A percentile compares a stretch with the other conserved stretches of the same genome.
Evolutionary conservation across 2,113 vertebrate species (phyloP).

Genomic region (Petrocephalus zakoni): DNA sequence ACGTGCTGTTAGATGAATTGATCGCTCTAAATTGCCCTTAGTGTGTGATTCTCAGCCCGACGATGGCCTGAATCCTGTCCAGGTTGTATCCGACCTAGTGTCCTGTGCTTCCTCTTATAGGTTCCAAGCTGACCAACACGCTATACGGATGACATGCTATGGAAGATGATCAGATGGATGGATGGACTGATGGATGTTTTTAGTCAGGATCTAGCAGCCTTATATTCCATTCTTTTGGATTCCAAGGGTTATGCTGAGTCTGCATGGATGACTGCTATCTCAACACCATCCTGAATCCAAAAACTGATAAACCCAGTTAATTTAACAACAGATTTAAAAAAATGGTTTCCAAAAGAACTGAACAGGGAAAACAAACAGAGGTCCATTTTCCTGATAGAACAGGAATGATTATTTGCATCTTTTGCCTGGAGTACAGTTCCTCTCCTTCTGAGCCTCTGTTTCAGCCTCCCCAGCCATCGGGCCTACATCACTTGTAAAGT

Average conservation of each 20-base stretch:
- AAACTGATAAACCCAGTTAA: not conserved
- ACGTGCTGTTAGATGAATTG: not conserved
- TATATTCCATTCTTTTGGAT: not conserved
- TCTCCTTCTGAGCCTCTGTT: not conserved
- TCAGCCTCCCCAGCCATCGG: constrained; percentile 33
- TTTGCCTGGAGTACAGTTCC: not conserved
- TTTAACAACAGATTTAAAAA: not conserved
- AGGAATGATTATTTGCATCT: not conserved
- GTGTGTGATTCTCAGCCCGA: not conserved
- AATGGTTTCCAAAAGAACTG: not conserved
- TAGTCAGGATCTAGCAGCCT: not conserved
- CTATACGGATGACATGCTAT: not conserved
- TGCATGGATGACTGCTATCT: not conserved
- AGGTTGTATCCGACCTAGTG: not conserved
- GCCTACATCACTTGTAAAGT: constrained; percentile 46
- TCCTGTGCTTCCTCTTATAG: not conserved
- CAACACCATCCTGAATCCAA: not conserved
- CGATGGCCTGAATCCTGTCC: not conserved
- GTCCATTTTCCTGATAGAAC: not conserved
- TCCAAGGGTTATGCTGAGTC: not conserved
- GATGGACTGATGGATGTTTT: not conserved
- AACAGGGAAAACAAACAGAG: not conserved
- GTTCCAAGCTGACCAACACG: not conserved
- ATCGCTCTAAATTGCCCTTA: not conserved
- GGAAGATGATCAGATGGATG: not conserved